These are phyloP conservation scores for Orchesella cincta DNA, from an alignment of 1,140 invertebrate species.

Conservation along the genomic window DNA sequence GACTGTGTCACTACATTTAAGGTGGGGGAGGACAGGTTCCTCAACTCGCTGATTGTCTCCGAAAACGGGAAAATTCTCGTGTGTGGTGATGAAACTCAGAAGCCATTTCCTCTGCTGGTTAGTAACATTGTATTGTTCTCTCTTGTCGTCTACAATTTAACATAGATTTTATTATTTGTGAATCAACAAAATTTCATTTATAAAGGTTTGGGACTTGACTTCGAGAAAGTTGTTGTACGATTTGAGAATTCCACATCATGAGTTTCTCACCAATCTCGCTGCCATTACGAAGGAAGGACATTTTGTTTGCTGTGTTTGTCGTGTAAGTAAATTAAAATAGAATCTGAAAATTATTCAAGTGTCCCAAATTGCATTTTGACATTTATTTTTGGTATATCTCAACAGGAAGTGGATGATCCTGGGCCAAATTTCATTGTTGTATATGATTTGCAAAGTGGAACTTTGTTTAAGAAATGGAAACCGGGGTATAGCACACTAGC, in stretches of 20 bases:
- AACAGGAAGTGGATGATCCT: slow-evolving; percentile 76
- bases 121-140: no score
- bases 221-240: slow-evolving; percentile 82
- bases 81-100: slow-evolving; percentile 87
- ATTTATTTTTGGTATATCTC: slow-evolving; percentile 54
- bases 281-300: slow-evolving; percentile 83
- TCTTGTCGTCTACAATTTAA: no score
- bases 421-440: slow-evolving; percentile 85
- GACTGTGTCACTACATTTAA: slow-evolving; percentile 86
- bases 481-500: slow-evolving; percentile 75
- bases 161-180: no score
- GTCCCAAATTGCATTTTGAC: no score
- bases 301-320: slow-evolving; percentile 65
- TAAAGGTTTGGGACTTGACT: slow-evolving; percentile 79
- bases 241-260: slow-evolving; percentile 81
- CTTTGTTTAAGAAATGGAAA: slow-evolving; percentile 87
- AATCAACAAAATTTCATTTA: no score
- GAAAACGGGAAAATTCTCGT: slow-evolving; percentile 83
- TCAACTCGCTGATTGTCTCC: slow-evolving; percentile 82
- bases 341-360: no score
- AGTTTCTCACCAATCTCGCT: slow-evolving; percentile 78
- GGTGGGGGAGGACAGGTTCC: slow-evolving; percentile 81
- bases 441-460: slow-evolving; percentile 88
- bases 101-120: slow-evolving; percentile 83
- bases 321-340: slow-evolving; percentile 55